Conservation (phyloP, 2,113 vertebrate species). For the Hymenochirus boettgeri region DNA sequence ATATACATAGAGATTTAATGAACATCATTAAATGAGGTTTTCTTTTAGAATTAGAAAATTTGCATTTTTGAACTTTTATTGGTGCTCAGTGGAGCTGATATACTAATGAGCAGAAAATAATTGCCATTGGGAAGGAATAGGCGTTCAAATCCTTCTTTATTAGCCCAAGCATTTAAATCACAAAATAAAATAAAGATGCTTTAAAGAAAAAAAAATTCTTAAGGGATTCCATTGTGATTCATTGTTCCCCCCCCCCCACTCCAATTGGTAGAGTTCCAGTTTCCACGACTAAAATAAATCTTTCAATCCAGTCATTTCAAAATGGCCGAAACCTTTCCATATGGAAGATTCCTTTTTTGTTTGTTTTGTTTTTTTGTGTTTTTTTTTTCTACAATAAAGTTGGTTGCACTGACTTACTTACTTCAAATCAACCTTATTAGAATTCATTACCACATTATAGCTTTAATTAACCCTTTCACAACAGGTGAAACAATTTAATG, state of each 20-base stretch:
- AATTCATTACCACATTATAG: too few relatives aligned
- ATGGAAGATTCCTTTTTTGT: too few relatives aligned
- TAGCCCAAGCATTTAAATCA: constrained; percentile 11
- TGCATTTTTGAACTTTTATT: constrained; percentile 7
- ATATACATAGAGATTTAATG: too few relatives aligned
- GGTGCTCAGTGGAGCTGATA: constrained; percentile 1
- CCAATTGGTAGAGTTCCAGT: constrained; percentile 7
- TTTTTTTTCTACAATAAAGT: too few relatives aligned
- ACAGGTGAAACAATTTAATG: too few relatives aligned
- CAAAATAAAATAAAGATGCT: constrained; percentile 22
- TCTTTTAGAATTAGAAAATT: constrained; percentile 26
- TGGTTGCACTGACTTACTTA: too few relatives aligned
- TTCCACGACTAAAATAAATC: constrained; percentile 15
- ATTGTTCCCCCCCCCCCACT: constrained; percentile 21
- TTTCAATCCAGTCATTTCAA: too few relatives aligned
- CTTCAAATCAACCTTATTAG: too few relatives aligned
- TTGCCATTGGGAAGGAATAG: constrained; percentile 2
- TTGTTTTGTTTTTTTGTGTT: too few relatives aligned
- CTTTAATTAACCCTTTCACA: too few relatives aligned
- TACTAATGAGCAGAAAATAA: constrained; percentile 31
- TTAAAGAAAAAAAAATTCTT: constrained; percentile 13
- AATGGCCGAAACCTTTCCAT: too few relatives aligned
- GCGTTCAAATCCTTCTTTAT: constrained; percentile 18
- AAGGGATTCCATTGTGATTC: constrained; percentile 8
- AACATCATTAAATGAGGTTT: too few relatives aligned